These are phyloP conservation scores for Dendronephthya gigantea DNA, from an alignment of 64 coral and sea anemone genomes.

Conservation along the genomic window DNA sequence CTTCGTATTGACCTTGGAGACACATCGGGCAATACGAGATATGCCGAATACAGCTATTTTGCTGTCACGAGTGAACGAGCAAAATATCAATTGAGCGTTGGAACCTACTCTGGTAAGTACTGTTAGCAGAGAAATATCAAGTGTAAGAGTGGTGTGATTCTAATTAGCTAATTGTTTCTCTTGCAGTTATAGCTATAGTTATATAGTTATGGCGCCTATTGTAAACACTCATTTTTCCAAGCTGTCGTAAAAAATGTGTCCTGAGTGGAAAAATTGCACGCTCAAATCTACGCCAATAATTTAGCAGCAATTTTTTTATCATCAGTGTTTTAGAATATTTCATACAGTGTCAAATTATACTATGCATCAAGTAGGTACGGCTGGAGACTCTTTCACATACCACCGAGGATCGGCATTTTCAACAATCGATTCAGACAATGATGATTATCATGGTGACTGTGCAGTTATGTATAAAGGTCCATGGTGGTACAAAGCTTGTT, in stretches of 20 bases:
- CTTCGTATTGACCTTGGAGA: not conserved
- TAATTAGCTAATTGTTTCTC: too few species aligned
- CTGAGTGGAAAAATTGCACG: too few species aligned
- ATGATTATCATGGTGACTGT: not conserved
- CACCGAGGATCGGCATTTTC: not conserved
- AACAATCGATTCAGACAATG: conserved; percentile 31
- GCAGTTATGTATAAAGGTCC: conserved; percentile 21
- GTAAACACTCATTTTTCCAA: too few species aligned
- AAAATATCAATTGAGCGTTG: not conserved
- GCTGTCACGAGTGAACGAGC: not conserved
- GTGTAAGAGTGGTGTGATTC: too few species aligned
- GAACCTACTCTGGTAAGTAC: not conserved
- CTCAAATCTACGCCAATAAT: too few species aligned
- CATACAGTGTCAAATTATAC: too few species aligned
- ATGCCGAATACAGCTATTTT: not conserved
- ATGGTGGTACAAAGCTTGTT: conserved; percentile 19
- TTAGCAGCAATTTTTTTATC: too few species aligned
- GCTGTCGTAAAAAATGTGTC: too few species aligned
- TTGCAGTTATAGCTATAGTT: too few species aligned
- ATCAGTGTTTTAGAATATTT: too few species aligned
- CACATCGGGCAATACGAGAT: not conserved
- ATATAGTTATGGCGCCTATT: too few species aligned
- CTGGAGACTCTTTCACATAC: not conserved
- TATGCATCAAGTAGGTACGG: not conserved
- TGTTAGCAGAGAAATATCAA: too few species aligned